Conservation (phyloP, 2,888 invertebrate species). For the Ochropacha duplaris region DNA sequence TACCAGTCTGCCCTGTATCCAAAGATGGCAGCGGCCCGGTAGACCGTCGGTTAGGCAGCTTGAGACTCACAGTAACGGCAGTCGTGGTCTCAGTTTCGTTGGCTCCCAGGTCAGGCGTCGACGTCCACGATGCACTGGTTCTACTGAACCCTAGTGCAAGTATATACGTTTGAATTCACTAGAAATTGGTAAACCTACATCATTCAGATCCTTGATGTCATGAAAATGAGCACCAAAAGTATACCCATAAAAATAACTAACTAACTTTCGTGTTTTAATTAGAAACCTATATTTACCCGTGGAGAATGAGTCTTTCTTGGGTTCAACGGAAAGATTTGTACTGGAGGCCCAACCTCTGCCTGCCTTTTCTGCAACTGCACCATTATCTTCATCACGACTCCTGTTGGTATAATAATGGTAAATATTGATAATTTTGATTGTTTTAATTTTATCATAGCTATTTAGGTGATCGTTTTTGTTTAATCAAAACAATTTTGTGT, state of each 20-base stretch:
- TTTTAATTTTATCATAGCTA: too few relatives aligned
- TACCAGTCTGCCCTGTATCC: conserved; percentile 77
- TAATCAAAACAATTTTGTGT: too few relatives aligned
- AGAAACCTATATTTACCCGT: conserved; percentile 47
- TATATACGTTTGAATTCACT: background rate
- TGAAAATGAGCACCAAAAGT: too few relatives aligned
- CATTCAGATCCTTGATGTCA: too few relatives aligned
- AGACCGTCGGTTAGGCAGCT: conserved; percentile 85
- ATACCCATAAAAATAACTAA: too few relatives aligned
- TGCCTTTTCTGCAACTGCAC: conserved; percentile 71
- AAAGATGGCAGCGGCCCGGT: conserved; percentile 82
- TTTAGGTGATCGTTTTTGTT: too few relatives aligned
- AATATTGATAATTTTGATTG: background rate
- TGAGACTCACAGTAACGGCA: conserved; percentile 87
- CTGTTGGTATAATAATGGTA: conserved; percentile 39
- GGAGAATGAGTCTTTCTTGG: conserved; percentile 76
- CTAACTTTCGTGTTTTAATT: conserved; percentile 9
- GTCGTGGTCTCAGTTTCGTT: conserved; percentile 82
- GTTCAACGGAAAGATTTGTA: conserved; percentile 83
- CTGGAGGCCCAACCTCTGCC: conserved; percentile 90
- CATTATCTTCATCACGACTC: conserved; percentile 75
- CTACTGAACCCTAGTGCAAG: conserved; percentile 63
- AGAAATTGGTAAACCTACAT: too few relatives aligned
- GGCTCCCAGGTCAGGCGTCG: conserved; percentile 90
- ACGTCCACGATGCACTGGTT: conserved; percentile 88